Evolutionary conservation across 2,113 vertebrate genomes (phyloP), one percentile per base, ranked within the genome.

Genomic region (Ginglymostoma cirratum): DNA sequence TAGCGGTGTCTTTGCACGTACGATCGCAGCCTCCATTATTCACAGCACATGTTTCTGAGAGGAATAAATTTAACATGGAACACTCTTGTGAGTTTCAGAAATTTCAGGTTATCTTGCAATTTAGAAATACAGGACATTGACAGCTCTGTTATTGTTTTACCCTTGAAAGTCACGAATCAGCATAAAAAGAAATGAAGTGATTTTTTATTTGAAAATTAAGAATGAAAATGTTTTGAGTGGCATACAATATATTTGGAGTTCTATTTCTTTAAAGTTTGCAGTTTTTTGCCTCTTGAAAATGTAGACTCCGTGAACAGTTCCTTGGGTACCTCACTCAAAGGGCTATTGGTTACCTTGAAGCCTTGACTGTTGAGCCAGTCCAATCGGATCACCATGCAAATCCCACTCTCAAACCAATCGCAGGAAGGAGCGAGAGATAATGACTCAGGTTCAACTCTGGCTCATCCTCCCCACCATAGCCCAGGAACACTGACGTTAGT

Each of bases 11-110:
- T 97, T 99, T 99, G 97, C 99, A 99, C 0, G 99, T 99, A 96
- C 99, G 97, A 97, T 99, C 99, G 6, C 99, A 99, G 96, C 99
- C 99, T 95, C 99, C 99, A 0, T 99, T 99, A 97, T 99, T 99
- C 61, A 99, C 99, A 0, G 99, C 99, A 89, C 99, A 99, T 19
- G 99, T 99, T 97, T 99, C 99, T 99, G 98, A 67, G 96, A 87
- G 97, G 97, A 97, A 96, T 96, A 96, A 85, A 96, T 93, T 93
- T 61, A 90, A 90, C 52, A 90, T 34, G 87, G 48, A 90, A 90
- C 0, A 14, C 27, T 23, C 38, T 15, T 66, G 38, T 93, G 15
- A 93, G 61, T 61, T 38, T 93, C 61, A 93, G 55, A 38, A 66
- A 66, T 67, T 66, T 65, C 61, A 93, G 34, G 24, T 23, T 67